These are phyloP conservation scores for Drosophila triauraria DNA, from an alignment of 1,140 invertebrate genomes.

Conservation along the genomic window DNA sequence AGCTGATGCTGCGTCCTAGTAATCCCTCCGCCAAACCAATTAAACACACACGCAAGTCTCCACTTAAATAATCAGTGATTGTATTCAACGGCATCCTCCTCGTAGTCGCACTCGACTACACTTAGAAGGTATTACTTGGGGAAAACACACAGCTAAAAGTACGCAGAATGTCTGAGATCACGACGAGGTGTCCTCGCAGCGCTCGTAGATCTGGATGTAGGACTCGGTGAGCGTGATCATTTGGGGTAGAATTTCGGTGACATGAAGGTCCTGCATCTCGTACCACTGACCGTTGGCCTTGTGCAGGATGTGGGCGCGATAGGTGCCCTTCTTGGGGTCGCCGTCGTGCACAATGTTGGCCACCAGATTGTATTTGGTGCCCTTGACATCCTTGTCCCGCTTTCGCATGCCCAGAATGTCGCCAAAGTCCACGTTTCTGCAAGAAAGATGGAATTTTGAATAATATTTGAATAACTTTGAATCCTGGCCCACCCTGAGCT, in stretches of 20 bases:
- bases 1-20: conserved; percentile 46
- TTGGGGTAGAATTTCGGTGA: conserved; percentile 98
- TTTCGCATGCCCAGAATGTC: conserved; percentile 96
- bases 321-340: conserved; percentile 96
- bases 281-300: conserved; percentile 95
- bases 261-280: conserved; percentile 99
- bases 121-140: background rate
- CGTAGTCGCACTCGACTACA: conserved; percentile 11
- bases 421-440: conserved; percentile 98
- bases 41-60: background rate
- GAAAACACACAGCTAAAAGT: conserved; percentile 3
- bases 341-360: conserved; percentile 99
- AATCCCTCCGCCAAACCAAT: background rate
- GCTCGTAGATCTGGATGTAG: conserved; percentile 96
- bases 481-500: too few species aligned
- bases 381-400: conserved; percentile 90
- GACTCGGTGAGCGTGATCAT: conserved; percentile 99
- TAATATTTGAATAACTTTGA: too few species aligned
- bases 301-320: conserved; percentile 97
- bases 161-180: conserved; percentile 4
- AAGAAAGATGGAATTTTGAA: conserved; percentile 42
- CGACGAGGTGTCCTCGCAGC: conserved; percentile 56
- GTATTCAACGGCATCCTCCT: background rate
- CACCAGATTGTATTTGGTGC: conserved; percentile 96
- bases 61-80: background rate